Base-by-base conservation (phyloP, 2,888 invertebrate species). In the Xanthostigma xanthostigma region DNA sequence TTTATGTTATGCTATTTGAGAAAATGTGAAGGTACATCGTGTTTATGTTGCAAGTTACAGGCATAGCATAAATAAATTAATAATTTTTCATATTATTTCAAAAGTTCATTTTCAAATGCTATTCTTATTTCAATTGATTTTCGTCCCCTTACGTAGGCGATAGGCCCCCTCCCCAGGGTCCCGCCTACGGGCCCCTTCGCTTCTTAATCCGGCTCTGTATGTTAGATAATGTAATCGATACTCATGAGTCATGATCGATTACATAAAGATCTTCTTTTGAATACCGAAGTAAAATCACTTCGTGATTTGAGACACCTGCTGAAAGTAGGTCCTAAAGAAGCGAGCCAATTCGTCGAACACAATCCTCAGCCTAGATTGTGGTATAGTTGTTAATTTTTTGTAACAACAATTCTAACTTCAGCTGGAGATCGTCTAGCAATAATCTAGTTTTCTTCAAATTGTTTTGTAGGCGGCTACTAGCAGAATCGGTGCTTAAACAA, bases 291-390 rank as follows among this genome's bases (percentile, higher is more conserved):
- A 0, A 96, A 96, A 70, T 90, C 93, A 0, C 67, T 98, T 51
- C 71, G 96, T 49, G 96, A 97, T 61, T 95, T 95, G 0, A 76
- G 93, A 48, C 87, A 92, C 60, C 71, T 97, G 2, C 70, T 98
- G 44, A 87, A 92, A 69, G 93, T 93, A 36, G 94, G 93, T 0
- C 72, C 96, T 10, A 81, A 83, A 54, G 95, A 97, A 68, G 94
- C 96, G 0, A 87, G 90, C 54, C 83, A 84, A 56, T 97, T 95
- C 62, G 93, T 98, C 35, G 95, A 96, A 64, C 92, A 94, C 58
- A 95, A 97, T 67, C 88, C 95, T 0, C 97, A 98, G 70, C 94
- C 96, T 0, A 76, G 93, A 57, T 69, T 98, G 41, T 98, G 97
- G 97, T 82, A n/a, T 54, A 59, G 53, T 44, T 37, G 11, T 37